Percentiles rank a stretch among this genome's conserved stretches.
Conservation (phyloP, 2,888 invertebrate genomes). For the Sialis lutaria region DNA sequence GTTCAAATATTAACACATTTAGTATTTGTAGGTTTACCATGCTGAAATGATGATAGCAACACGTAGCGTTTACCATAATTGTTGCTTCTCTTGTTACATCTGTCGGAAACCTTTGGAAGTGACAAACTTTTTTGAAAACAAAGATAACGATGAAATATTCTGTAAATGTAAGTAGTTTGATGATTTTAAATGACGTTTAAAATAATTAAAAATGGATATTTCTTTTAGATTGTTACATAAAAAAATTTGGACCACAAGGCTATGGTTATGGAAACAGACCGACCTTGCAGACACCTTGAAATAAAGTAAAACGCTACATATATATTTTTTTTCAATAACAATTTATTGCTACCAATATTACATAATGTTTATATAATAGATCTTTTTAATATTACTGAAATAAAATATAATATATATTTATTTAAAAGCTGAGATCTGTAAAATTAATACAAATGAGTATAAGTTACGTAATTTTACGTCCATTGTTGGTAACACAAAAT, state of each 20-base stretch:
- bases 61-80: conserved; percentile 28
- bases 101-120: conserved; percentile 30
- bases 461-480: no score
- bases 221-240: conserved; percentile 26
- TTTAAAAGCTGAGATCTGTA: no score
- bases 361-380: neutral
- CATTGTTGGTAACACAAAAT: no score
- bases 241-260: conserved; percentile 28
- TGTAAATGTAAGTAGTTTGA: conserved; percentile 29
- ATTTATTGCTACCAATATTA: neutral
- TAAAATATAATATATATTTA: no score
- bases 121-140: conserved; percentile 26
- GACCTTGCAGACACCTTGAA: conserved; percentile 10
- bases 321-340: neutral
- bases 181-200: neutral
- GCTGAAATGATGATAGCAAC: conserved; percentile 24
- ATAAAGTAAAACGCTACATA: neutral
- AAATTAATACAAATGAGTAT: no score
- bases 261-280: conserved; percentile 25
- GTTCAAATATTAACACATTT: conserved; percentile 1
- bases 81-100: conserved; percentile 32
- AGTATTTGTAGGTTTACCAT: conserved; percentile 18
- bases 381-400: no score
- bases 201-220: neutral
- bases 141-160: conserved; percentile 27